Evolutionary conservation across 2,113 vertebrate species (phyloP).

Genomic region (Picathartes gymnocephalus): DNA sequence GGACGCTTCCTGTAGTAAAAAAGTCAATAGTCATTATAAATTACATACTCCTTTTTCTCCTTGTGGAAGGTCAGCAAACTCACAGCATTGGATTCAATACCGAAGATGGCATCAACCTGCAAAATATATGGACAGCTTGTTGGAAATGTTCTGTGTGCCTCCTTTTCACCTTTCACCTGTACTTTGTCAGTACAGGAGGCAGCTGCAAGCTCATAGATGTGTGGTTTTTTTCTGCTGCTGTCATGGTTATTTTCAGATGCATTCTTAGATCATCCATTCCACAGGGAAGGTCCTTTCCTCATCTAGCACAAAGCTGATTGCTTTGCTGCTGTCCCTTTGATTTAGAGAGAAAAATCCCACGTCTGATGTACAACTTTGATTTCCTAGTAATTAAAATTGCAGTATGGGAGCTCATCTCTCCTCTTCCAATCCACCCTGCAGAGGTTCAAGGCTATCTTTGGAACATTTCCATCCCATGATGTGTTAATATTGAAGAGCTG

Average conservation of each 20-base stretch:
- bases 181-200: background rate
- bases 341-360: slow-evolving; percentile 15
- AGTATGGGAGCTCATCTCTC: background rate
- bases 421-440: background rate
- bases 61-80: background rate
- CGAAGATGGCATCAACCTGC: background rate
- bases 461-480: background rate
- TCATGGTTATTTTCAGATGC: slow-evolving; percentile 7
- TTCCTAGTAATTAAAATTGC: slow-evolving; percentile 42
- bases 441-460: slow-evolving; percentile 13
- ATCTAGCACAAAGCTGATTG: background rate
- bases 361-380: slow-evolving; percentile 46
- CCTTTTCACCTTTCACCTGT: background rate
- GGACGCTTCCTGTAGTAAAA: background rate
- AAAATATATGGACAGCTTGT: background rate
- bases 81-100: background rate
- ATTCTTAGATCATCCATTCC: slow-evolving; percentile 21
- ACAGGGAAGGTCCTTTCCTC: background rate
- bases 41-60: background rate
- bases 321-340: slow-evolving; percentile 40
- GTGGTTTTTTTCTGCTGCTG: background rate
- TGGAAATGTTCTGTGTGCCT: background rate
- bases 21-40: background rate
- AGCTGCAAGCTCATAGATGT: background rate
- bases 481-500: background rate